A percentile compares a stretch with the other conserved stretches of the same genome.
These are phyloP conservation scores for Microplitis deprimator DNA, from an alignment of 2,888 invertebrate species.

Conservation along the genomic window DNA sequence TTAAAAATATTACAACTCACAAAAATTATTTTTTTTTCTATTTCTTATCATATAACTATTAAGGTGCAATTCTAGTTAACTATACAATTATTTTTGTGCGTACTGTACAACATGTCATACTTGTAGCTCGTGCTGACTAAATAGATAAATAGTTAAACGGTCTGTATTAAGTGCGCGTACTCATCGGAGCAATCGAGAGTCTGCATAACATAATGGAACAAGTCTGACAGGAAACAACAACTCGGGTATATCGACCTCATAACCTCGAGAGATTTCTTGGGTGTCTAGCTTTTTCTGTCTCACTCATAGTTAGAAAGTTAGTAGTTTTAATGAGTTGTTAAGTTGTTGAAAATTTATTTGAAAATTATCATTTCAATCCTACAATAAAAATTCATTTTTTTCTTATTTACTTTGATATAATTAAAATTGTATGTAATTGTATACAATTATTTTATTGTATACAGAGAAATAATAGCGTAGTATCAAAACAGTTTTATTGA, in stretches of 20 bases:
- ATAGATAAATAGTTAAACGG: slow-evolving; percentile 46
- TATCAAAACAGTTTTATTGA: neutral
- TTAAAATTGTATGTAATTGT: neutral
- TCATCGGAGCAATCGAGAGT: slow-evolving; percentile 45
- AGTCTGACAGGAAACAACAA: slow-evolving; percentile 43
- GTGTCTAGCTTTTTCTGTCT: neutral
- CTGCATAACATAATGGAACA: slow-evolving; percentile 50
- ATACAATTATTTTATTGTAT: neutral
- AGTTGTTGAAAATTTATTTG: neutral
- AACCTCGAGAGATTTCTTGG: slow-evolving; percentile 16
- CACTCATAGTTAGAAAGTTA: slow-evolving; percentile 50
- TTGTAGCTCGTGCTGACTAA: slow-evolving; percentile 47
- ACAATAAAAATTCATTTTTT: neutral
- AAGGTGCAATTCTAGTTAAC: too few species aligned
- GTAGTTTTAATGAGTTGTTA: slow-evolving; percentile 40
- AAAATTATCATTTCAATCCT: neutral
- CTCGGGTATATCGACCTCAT: slow-evolving; percentile 59
- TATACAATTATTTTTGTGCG: neutral
- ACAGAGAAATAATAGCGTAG: neutral
- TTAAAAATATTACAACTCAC: too few species aligned
- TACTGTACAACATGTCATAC: neutral
- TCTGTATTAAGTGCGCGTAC: slow-evolving; percentile 42
- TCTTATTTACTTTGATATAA: neutral
- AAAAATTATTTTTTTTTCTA: neutral
- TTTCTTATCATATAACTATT: neutral